Base-by-base conservation (phyloP, 2,797 vertebrate species). In the Mormyrops attenuatus region DNA sequence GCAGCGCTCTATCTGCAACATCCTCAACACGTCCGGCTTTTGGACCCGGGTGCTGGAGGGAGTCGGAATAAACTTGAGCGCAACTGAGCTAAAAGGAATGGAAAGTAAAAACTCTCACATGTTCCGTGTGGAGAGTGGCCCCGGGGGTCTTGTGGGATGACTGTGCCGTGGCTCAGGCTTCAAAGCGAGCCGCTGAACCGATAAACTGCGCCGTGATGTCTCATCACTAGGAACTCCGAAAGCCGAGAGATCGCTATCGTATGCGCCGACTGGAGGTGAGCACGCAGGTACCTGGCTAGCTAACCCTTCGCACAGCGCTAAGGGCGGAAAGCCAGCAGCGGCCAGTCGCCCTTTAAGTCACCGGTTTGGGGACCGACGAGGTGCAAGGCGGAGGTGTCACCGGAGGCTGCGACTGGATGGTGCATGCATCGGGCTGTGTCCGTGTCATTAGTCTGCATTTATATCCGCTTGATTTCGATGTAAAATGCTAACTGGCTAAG, bases 81-180 rank as follows among this genome's bases (percentile, higher is more conserved):
- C 66, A 82, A 90, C 85, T 44, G 50, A 86, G 44, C 26, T 30
- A 57, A 84, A 55, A 47, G 26, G 66, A 60, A 88, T 22, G 73
- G 89, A 90, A 90, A 90, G 89, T 90, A 41, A 90, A 89, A 89
- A 77, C 34, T 87, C 66, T 80, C 89, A 90, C 66, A 90, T 90
- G 89, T 88, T 88, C 66, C 69, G 22, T 87, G 49, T 38, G 20
- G 80, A 88, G 38, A 50, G 82, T n/a, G 53, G 22, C 55, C 49
- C 80, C 41, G 26, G 22, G 53, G 85, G 41, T 41, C 77, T 82
- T 47, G 77, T 47, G 77, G 77, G 41, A 82, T 82, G 77, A 82
- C 20, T 41, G 41, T 20, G 20, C 77, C 77, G 77, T 82, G 77
- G 77, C 41, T 20, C 41, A 20, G 38, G 77, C 77, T 47, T 44